Evolutionary conservation across 2,113 vertebrate genomes (phyloP), one percentile per base, ranked within the genome.

Genomic region (Neogobius melanostomus): DNA sequence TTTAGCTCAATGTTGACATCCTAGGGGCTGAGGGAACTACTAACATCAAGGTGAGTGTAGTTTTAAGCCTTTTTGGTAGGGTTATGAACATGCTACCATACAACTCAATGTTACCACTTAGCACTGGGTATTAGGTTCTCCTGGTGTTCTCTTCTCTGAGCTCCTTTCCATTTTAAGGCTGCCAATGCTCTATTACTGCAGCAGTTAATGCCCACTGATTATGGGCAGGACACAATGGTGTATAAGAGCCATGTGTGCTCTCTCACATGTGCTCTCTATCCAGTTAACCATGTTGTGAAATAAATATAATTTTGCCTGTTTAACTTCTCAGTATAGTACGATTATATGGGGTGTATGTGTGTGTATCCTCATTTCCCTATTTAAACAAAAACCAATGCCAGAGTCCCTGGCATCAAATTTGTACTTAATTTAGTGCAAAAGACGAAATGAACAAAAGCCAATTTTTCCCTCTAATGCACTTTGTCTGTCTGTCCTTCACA

Each of bases 361-460:
- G 69, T 46, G 45, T 54, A 6, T 14, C 65, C 65, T 76, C 57
- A 47, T 71, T 82, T 80, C 50, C 60, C 16, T 50, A 64, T 80
- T 78, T 63, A 47, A 59, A 49, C 16, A 47, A 81, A 61, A 52
- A 70, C 56, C 51, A 11, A 74, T 16, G 14, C 14, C 49, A 68
- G 57, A 63, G 68, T 71, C 53, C 28, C 60, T 72, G 74, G 69
- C 74, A 69, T 81, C 82, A 76, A 49, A 45, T 75, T 73, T 77
- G 62, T 64, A 46, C 66, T 74, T 71, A 59, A 75, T 81, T 65
- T 4, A 4, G n/a, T 69, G 75, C 76, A 85, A 79, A 36, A 36
- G 28, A 36, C 80, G 83, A 76, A 70, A 77, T 70, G 11, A 78
- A 75, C 45, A 71, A 77, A 79, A 82, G 61, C 65, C 79, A 66